These are phyloP conservation scores for Epizoanthus illoricatus DNA, from an alignment of 92 coral and sea anemone genomes.

Conservation along the genomic window DNA sequence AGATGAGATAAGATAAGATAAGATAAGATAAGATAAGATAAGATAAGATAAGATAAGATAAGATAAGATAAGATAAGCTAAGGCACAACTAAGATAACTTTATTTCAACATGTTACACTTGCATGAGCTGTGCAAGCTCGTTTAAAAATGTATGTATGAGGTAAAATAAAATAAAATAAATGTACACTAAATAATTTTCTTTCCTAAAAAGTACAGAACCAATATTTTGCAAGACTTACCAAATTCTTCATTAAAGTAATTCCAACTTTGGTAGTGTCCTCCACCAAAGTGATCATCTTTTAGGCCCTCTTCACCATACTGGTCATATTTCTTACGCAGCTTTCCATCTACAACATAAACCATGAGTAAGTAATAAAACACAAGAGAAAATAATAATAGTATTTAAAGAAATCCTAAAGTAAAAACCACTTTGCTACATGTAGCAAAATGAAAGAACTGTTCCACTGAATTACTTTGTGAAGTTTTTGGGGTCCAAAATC, in stretches of 20 bases:
- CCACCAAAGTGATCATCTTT: conserved; percentile 93
- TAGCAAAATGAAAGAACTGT: too few species aligned
- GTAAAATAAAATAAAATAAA: too few species aligned
- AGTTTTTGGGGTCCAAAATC: too few species aligned
- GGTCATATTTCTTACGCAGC: conserved; percentile 90
- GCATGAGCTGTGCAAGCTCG: too few species aligned
- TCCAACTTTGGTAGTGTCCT: conserved; percentile 94
- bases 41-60: too few species aligned
- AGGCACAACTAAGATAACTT: too few species aligned
- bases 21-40: too few species aligned
- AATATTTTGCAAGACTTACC: conserved; percentile 53
- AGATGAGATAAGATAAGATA: too few species aligned
- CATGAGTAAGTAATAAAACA: neutral
- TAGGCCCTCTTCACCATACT: conserved; percentile 96
- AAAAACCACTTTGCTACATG: neutral
- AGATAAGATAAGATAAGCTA: too few species aligned
- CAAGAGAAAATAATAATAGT: neutral
- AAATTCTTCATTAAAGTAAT: conserved; percentile 98
- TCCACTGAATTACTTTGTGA: too few species aligned
- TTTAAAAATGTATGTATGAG: too few species aligned
- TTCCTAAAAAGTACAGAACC: neutral
- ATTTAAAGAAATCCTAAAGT: neutral
- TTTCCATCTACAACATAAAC: conserved; percentile 73
- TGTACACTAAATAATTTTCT: neutral
- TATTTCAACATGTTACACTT: too few species aligned